Base-by-base conservation (phyloP, 2,797 vertebrate species). In the Pristis pectinata region DNA sequence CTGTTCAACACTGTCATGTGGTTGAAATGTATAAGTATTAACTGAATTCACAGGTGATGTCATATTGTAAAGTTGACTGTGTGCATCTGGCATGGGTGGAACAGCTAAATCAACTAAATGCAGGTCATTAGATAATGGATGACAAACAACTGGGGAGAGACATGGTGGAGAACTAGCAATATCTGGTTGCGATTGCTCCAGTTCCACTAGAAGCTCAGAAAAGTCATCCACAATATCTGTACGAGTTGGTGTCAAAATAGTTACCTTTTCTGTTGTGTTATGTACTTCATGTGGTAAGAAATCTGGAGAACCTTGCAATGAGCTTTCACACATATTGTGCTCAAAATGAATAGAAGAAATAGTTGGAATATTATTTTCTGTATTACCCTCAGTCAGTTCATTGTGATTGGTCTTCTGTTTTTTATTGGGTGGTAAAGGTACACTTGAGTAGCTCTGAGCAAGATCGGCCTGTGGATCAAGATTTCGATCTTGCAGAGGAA, bases 141-240 rank as follows among this genome's bases (percentile, higher is more conserved):
- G 97, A 0, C 97, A 96, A 95, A 96, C 83, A 70, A 96, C 95
- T 0, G 97, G 96, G 95, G 96, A 96, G 64, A 96, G 96, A 94
- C 96, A 96, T 0, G 95, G 95, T 0, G 97, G 96, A 9, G 97
- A 97, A 53, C 96, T 95, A 95, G 96, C 95, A 27, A 95, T 56
- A 44, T 96, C 96, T 95, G 97, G 95, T 0, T 95, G 96, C 34
- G 96, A 96, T 92, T 97, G 96, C 83, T 96, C 96, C 95, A 97
- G 96, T 95, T 97, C 96, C 0, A 95, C 97, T 41, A 97, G 95
- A 37, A 96, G 97, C 72, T 97, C 96, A 0, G 97, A 97, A 95
- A 98, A 97, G 94, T 98, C 97, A 89, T 97, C 97, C 34, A 95
- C 96, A 9, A 96, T 95, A 27, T 98, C 97, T 95, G 97, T 97